Base-by-base conservation (phyloP, 2,888 invertebrate species). In the Microchrysa polita region DNA sequence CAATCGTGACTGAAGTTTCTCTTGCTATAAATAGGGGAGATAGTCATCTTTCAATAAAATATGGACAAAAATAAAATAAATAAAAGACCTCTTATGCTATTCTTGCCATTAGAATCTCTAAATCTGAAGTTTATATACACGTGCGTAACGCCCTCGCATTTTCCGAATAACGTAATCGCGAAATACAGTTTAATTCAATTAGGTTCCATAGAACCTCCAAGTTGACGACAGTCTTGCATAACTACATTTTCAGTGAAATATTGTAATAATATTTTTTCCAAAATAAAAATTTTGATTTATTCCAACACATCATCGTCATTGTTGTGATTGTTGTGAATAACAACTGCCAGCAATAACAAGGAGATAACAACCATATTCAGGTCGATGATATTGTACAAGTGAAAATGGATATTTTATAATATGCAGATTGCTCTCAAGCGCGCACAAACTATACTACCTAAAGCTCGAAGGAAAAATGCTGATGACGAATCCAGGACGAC, bases 271-370 rank as follows among this genome's bases (percentile, higher is more conserved):
- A 5, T 34, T 34, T 34, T 34, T 34, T 34, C 27, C 20, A 22
- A 65, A 44, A 40, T 27, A 57, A 57, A 69, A 69, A 55, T 69
- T 34, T 42, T 55, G 55, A 57, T 55, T 69, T 55, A 55, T 55
- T 69, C 42, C 40, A 55, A 67, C 34, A 55, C 57, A 69, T 69
- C 55, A 55, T 52, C 10, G 20, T 22, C 40, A n/a, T n/a, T n/a
- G n/a, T n/a, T n/a, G n/a, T n/a, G n/a, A n/a, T n/a, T n/a, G 22
- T 12, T 18, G 20, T 57, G 69, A 69, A 69, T 69, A 69, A 69
- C 69, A 69, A 69, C n/a, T 42, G 57, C 20, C 18, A 69, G 40
- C 57, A 69, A 69, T 55, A 69, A 69, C 69, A 69, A 57, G 34
- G 42, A 20, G 57, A 57, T 40, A 69, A 69, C 57, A 69, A 57